phyloP scores from a whole-genome alignment of 2,797 vertebrate genomes.

The Lagorchestes hirsutus region DNA sequence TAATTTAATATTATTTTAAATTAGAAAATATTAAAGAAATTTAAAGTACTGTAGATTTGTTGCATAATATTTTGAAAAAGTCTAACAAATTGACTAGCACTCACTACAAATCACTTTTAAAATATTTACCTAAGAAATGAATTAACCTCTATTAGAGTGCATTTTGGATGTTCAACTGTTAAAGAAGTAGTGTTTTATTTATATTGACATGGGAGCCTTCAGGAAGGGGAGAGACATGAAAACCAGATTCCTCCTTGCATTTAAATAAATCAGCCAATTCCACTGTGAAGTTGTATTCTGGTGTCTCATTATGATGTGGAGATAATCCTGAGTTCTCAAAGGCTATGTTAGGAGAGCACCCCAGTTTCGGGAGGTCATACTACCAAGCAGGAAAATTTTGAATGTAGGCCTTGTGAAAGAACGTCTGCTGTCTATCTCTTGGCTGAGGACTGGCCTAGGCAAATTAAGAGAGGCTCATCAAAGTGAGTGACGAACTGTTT shows the following conservation, averaged over 20 bases:
- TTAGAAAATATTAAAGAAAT: conserved; percentile 54
- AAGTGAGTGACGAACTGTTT: background rate
- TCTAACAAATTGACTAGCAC: conserved; percentile 30
- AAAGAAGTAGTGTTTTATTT: background rate
- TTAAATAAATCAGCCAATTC: background rate
- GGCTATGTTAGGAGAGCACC: background rate
- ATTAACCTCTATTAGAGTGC: background rate
- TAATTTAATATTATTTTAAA: conserved; percentile 34
- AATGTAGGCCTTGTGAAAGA: background rate
- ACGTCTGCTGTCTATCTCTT: background rate
- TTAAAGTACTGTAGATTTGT: conserved; percentile 48
- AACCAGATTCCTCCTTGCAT: background rate
- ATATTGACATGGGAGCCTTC: background rate
- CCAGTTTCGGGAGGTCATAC: background rate
- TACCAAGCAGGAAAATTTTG: background rate
- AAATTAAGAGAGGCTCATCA: background rate
- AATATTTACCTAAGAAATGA: background rate
- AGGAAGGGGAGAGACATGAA: background rate
- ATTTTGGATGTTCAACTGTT: background rate
- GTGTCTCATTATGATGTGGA: background rate
- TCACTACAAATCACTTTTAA: background rate
- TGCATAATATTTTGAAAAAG: conserved; percentile 35
- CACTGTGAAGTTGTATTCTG: background rate
- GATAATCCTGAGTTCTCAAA: background rate
- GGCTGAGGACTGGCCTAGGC: background rate